Base-by-base conservation (phyloP, 2,797 vertebrate species). In the Halcyon badia region DNA sequence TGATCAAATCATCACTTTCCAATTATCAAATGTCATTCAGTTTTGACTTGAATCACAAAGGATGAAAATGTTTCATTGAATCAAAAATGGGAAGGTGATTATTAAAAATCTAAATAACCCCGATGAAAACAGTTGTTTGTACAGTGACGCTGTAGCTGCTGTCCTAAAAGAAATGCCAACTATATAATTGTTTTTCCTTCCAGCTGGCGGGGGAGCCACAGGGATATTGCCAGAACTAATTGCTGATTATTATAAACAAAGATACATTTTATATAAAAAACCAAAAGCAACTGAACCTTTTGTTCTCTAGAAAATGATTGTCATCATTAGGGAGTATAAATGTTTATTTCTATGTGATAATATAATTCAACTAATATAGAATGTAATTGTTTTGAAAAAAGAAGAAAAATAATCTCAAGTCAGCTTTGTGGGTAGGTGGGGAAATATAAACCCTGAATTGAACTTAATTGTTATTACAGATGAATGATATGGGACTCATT, bases 391-490 rank as follows among this genome's bases (percentile, higher is more conserved):
- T 95, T 84, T 15, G 82, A 46, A 95, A 88, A 94, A 94, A 86
- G 16, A 42, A 77, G 54, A 92, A 96, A 96, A 90, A 91, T 82
- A 89, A 90, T 87, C 66, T 95, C 80, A 81, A 95, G 25, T 95
- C 62, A 66, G 65, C 62, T 96, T 97, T 91, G 95, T 95, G 79
- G 87, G 83, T 87, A 82, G 77, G 86, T 96, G 56, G 97, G 92
- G 95, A 97, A 95, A 96, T 88, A 97, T 96, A 97, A 96, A 96
- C 73, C 54, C 68, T 93, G 91, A 95, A 93, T 72, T 89, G 64
- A 94, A 91, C 88, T 90, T 96, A 97, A 97, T 94, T 96, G 91
- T 97, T 96, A 96, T 96, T 97, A 96, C 92, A 88, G 77, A 96
- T 96, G 79, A 95, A 97, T 95, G 92, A 94, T 95, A 81, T 95